Conservation (phyloP, 2,113 vertebrate genomes). For the Podiceps cristatus region DNA sequence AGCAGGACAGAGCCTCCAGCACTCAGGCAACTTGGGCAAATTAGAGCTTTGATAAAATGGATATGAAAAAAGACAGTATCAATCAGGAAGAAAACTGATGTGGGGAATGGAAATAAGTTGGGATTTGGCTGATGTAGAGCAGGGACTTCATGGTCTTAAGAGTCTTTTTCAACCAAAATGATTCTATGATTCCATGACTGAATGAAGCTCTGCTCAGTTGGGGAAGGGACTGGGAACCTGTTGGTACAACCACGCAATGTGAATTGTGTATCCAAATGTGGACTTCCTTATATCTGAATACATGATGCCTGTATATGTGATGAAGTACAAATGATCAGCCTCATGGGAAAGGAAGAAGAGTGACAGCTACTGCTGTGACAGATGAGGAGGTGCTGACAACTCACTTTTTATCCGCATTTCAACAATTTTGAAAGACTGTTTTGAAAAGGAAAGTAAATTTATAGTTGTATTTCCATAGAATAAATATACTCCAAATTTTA, state of each 20-base stretch:
- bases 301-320: rapidly evolving
- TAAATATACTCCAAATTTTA: neutral
- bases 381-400: neutral
- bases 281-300: neutral
- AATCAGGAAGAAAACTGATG: neutral
- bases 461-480: neutral
- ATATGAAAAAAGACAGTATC: neutral
- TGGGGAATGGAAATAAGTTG: neutral
- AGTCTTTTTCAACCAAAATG: no score
- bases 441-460: neutral
- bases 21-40: neutral
- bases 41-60: neutral
- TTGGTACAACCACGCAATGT: rapidly evolving
- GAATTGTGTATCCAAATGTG: neutral
- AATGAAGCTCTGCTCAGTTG: neutral
- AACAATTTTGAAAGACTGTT: neutral
- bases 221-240: neutral
- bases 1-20: neutral
- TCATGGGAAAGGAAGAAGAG: neutral
- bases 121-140: neutral
- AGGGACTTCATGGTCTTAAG: no score
- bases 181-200: neutral
- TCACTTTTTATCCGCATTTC: neutral
- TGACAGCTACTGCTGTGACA: neutral
- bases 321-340: neutral